phyloP scores from a whole-genome alignment of 1,140 invertebrate species.

The Euwallacea fornicatus region DNA sequence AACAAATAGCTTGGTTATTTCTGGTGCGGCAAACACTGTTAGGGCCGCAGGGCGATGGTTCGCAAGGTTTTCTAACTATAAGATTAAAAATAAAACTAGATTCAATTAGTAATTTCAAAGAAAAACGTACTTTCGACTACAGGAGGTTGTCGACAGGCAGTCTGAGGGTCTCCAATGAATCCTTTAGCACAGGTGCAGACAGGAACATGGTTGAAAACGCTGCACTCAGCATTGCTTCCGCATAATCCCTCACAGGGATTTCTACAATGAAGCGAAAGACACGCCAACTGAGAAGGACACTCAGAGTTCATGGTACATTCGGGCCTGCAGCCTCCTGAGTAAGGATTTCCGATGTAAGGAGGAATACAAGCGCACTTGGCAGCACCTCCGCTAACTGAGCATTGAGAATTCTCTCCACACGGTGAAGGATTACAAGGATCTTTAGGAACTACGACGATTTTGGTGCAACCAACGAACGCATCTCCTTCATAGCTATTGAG shows the following conservation, averaged over 20 bases:
- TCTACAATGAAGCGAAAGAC: conserved; percentile 80
- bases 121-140: conserved; percentile 54
- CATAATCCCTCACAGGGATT: conserved; percentile 86
- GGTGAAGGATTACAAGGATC: conserved; percentile 78
- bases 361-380: conserved; percentile 80
- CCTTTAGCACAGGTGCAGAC: conserved; percentile 75
- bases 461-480: conserved; percentile 75
- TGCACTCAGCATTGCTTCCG: conserved; percentile 75
- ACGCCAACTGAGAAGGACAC: conserved; percentile 76
- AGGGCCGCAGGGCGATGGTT: conserved; percentile 78
- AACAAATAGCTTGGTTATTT: conserved; percentile 74
- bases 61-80: conserved; percentile 68
- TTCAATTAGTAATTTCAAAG: neutral
- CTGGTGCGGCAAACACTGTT: conserved; percentile 75
- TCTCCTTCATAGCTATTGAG: conserved; percentile 72
- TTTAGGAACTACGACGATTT: conserved; percentile 51
- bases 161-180: conserved; percentile 80
- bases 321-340: conserved; percentile 73
- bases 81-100: conserved; percentile 13
- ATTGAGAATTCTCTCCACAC: conserved; percentile 80
- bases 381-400: conserved; percentile 66
- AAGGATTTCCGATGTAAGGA: conserved; percentile 82
- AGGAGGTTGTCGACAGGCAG: conserved; percentile 67
- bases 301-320: conserved; percentile 80
- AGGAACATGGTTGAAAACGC: conserved; percentile 79